Evolutionary conservation across 2,797 vertebrate species (phyloP).

Genomic region (Cheirogaleus major): DNA sequence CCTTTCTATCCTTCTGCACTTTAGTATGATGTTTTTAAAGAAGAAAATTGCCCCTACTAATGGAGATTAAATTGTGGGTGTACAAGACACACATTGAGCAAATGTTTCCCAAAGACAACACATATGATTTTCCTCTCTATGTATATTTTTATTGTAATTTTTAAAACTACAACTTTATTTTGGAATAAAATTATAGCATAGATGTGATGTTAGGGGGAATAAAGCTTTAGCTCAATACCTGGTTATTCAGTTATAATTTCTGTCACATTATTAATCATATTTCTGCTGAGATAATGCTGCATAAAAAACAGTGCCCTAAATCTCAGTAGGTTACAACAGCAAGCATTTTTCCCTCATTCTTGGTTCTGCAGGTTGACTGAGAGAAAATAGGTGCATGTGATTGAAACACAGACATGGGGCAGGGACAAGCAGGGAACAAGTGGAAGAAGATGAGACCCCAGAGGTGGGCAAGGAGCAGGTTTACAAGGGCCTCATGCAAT

Average conservation of each 20-base stretch:
- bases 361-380: background rate
- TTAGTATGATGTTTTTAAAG: slow-evolving; percentile 38
- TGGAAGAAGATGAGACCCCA: background rate
- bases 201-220: background rate
- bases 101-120: slow-evolving; percentile 42
- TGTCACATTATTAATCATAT: slow-evolving; percentile 30
- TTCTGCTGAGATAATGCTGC: slow-evolving; percentile 49
- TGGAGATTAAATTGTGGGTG: slow-evolving; percentile 31
- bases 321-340: background rate
- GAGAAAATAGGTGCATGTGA: background rate
- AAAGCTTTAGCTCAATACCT: background rate
- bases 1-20: slow-evolving; percentile 26
- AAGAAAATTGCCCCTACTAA: slow-evolving; percentile 51
- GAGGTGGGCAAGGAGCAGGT: background rate
- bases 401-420: background rate
- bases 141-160: slow-evolving; percentile 6
- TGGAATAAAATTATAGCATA: slow-evolving; percentile 16
- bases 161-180: slow-evolving; percentile 38
- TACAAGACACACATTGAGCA: slow-evolving; percentile 27
- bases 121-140: background rate
- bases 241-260: slow-evolving; percentile 54
- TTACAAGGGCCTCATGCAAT: background rate
- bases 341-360: background rate
- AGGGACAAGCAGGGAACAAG: background rate
- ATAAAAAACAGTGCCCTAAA: background rate